Evolutionary conservation across 1,140 invertebrate species (phyloP), one percentile per base, ranked within the genome.

Genomic region (Melitaea cinxia): DNA sequence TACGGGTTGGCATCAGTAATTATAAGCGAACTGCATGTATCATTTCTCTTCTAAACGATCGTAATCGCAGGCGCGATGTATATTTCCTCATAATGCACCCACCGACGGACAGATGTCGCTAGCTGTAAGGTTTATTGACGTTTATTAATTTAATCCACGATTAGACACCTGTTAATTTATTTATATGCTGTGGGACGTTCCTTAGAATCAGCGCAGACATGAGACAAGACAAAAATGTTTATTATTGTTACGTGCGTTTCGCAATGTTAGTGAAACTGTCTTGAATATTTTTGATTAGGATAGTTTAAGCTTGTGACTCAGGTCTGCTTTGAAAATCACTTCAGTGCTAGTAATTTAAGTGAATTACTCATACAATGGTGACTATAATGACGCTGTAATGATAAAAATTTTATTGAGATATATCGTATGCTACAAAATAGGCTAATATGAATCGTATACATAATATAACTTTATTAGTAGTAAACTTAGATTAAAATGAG

Each of bases 141-240:
- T 72, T 64, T 75, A 72, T 75, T 75, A 72, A 75, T 75, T 75
- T 70, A 65, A 64, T 45, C 57, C 30, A 65, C 67, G 66, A 68
- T 75, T 68, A 72, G 70, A 72, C 63, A 72, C 68, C 71, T 72
- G 66, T 65, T 78, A 68, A 75, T 73, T 73, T 78, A 78, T 78
- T 73, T 72, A 75, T 75, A 72, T 66, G 63, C 68, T 68, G 67
- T 74, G 65, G 70, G 59, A 67, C 57, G 52, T 52, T 23, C 52
- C 39, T 72, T 63, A 62, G 49, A 45, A 68, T 53, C 39, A 55
- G 63, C 24, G 64, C 21, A 72, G 65, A 75, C 65, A 28, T 35
- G 9, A 30, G 62, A 60, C 37, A 21, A 14, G 30, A 60, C 14
- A 19, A 37, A 33, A 37, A 2, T n/a, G 1, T 19, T 42, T 33